Base-by-base conservation (phyloP, 2,113 vertebrate genomes). In the Pachyramphus minor region DNA sequence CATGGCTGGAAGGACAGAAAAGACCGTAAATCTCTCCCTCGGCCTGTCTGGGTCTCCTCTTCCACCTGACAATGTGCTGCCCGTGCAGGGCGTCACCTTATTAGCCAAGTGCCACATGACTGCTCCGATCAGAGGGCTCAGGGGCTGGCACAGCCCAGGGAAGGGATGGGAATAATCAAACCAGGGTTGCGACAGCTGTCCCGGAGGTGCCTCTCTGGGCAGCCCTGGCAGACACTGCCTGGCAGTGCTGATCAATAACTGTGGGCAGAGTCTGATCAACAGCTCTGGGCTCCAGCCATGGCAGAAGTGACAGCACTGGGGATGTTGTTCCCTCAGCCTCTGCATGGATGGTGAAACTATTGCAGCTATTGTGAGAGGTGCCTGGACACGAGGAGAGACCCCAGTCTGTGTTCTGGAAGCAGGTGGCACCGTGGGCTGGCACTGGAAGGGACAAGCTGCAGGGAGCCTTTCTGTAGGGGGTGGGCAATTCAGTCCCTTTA, bases 11-110 rank as follows among this genome's bases (percentile, higher is more conserved):
- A 83, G 94, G 91, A 86, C 97, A 94, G 96, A 90, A 91, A 76
- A 84, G 92, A 74, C 83, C n/a, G 89, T 63, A 94, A 93, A 84
- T 49, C 97, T 97, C 97, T 97, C 92, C 95, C 97, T 97, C 89
- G 85, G 97, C 95, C 96, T 97, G 95, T 93, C 90, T 96, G 35
- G 71, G 92, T 88, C 93, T 97, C 95, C 78, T 96, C 97, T 90
- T 97, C 97, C 97, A 93, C 96, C 95, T 97, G 98, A 97, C 97
- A 98, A 91, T 75, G 97, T 94, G 94, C 96, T 98, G 75, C 96
- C 91, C 56, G 0, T 17, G 75, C 19, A 94, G 95, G 97, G 94
- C 85, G 78, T 91, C 96, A 94, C 95, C 93, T 96, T 84, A 60
- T 96, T 96, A 98, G 97, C 94, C 69, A 91, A 79, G 39, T 93